Conservation (phyloP, 1,140 invertebrate genomes). For the Ceratina australensis region DNA sequence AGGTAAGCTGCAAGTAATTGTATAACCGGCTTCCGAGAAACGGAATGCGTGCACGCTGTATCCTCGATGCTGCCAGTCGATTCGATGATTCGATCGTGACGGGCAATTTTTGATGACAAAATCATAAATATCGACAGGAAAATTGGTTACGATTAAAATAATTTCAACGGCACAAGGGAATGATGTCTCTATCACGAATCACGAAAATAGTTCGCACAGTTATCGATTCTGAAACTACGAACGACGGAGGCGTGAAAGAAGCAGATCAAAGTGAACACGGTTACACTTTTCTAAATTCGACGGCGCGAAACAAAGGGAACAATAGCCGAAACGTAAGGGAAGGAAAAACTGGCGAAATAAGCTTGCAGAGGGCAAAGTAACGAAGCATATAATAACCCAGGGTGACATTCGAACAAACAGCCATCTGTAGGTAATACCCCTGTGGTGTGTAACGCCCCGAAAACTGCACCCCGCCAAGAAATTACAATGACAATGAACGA, state of each 20-base stretch:
- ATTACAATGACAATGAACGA: conserved; percentile 79
- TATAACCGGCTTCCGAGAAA: conserved; percentile 65
- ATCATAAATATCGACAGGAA: neutral
- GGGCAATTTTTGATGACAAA: neutral
- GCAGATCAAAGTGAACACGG: conserved; percentile 35
- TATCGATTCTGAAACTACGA: neutral
- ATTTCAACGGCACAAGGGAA: too few relatives aligned
- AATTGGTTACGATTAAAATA: too few relatives aligned
- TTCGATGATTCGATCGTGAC: conserved; percentile 33
- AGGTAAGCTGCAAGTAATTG: conserved; percentile 65
- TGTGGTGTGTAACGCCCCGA: conserved; percentile 77
- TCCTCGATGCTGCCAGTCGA: conserved; percentile 24
- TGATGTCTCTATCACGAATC: too few relatives aligned
- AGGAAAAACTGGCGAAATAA: conserved; percentile 68
- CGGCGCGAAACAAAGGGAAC: conserved; percentile 40
- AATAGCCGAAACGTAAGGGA: conserved; percentile 31
- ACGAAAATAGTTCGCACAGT: neutral
- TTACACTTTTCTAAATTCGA: conserved; percentile 26
- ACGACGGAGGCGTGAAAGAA: neutral
- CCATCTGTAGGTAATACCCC: conserved; percentile 79
- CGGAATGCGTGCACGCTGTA: conserved; percentile 32
- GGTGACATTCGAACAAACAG: conserved; percentile 77
- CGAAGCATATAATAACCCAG: conserved; percentile 78
- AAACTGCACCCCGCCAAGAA: conserved; percentile 77
- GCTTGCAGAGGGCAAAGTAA: conserved; percentile 69